phyloP scores from a whole-genome alignment of 2,888 invertebrate genomes.

The Amorpha juglandis region DNA sequence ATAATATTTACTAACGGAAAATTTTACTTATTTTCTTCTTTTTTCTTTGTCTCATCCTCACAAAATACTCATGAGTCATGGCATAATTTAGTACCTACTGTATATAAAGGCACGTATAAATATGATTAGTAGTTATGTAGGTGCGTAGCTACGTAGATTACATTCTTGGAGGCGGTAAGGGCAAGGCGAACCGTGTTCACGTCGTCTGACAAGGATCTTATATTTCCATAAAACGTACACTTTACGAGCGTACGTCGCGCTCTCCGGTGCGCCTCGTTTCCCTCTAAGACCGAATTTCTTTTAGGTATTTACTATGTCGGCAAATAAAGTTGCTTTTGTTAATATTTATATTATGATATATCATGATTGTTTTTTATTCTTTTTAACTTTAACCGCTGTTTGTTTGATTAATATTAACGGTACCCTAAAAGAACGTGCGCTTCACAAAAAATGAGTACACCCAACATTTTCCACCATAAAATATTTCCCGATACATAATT shows the following conservation, averaged over 20 bases:
- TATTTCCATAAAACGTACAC: conserved; percentile 76
- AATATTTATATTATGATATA: neutral
- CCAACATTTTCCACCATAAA: too few relatives aligned
- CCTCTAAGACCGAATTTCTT: conserved; percentile 24
- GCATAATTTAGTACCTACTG: neutral
- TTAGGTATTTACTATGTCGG: conserved; percentile 16
- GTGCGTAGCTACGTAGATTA: conserved; percentile 47
- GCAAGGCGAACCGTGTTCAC: conserved; percentile 53
- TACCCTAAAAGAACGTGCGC: too few relatives aligned
- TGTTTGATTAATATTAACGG: too few relatives aligned
- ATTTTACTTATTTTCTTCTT: too few relatives aligned
- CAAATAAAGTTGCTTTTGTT: conserved; percentile 1
- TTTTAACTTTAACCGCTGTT: too few relatives aligned
- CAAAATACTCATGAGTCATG: neutral
- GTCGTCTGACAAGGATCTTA: conserved; percentile 73
- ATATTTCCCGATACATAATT: too few relatives aligned
- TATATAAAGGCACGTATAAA: neutral
- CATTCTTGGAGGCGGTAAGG: conserved; percentile 53
- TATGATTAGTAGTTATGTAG: conserved; percentile 19
- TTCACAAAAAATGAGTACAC: too few relatives aligned
- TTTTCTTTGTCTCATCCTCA: neutral
- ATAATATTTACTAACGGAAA: too few relatives aligned
- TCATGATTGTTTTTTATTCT: neutral
- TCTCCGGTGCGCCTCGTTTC: conserved; percentile 40
- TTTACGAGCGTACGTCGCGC: conserved; percentile 65